Base-by-base conservation (phyloP, 2,888 invertebrate genomes). In the Cheiracanthium punctorium region DNA sequence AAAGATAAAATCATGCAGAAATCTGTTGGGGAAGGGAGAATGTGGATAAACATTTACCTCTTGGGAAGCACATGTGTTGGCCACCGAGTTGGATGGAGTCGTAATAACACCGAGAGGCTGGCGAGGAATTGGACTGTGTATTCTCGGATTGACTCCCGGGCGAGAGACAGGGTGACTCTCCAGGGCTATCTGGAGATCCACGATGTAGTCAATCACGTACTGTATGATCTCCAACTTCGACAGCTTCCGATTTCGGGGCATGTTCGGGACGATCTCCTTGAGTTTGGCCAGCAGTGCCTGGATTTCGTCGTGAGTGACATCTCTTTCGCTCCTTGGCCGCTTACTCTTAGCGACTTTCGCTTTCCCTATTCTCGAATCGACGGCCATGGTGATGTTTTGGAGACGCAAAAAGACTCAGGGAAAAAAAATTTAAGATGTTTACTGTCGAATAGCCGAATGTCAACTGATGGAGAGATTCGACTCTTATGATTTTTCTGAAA, bases 191-290 rank as follows among this genome's bases (percentile, higher is more conserved):
- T 98, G 97, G 91, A 98, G 93, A 93, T 98, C 97, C 92, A 97
- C 96, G 90, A 98, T 98, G 92, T 98, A 98, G 92, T 97, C 97
- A 91, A 98, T 98, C 88, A 98, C 98, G 92, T 97, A 95, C 92
- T 97, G 97, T 90, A 98, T 97, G 90, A 98, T 96, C 93, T 97
- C 97, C 92, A 98, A 93, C 91, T 97, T 97, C 24, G 96, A 96
- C 89, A 98, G 94, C 92, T 96, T 96, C 91, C 96, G 94, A 92
- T 97, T 96, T 92, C 96, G 96, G 88, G 98, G 98, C 95, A 97
- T 96, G 91, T 96, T 96, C 28, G 98, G 98, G 89, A 98, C 98
- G 91, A 98, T 93, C 91, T 97, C 97, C 93, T 97, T 96, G 89
- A 98, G 93, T 91, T 98, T 98, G 80, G 95, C 95, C 88, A 98